These are phyloP conservation scores for Lates japonicus DNA, from an alignment of 2,797 vertebrate species.

Conservation along the genomic window DNA sequence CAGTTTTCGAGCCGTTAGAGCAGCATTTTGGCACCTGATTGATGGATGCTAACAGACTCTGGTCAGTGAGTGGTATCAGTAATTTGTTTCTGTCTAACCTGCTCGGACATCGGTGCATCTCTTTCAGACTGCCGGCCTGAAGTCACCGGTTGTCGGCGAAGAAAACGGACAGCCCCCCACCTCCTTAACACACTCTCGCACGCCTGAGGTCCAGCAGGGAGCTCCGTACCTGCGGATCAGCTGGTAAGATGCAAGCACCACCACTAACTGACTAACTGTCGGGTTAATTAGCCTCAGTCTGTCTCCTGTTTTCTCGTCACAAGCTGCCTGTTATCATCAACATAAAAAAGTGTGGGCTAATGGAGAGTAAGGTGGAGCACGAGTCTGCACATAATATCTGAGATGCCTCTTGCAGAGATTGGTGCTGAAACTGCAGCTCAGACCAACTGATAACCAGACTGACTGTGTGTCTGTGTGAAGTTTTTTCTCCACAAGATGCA, in stretches of 20 bases:
- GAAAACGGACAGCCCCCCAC: not conserved
- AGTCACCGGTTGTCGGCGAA: slow-evolving; percentile 28
- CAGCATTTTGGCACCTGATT: slow-evolving; percentile 1
- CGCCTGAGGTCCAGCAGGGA: slow-evolving; percentile 29
- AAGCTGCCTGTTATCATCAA: too few species aligned
- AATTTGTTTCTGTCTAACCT: slow-evolving; percentile 15
- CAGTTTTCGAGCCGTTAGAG: not conserved
- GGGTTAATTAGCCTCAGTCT: not conserved
- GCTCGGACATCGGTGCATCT: slow-evolving; percentile 11
- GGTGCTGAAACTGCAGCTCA: not conserved
- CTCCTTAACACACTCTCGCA: not conserved
- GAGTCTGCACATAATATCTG: not conserved
- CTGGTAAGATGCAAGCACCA: slow-evolving; percentile 57
- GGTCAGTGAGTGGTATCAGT: not conserved
- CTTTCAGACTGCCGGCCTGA: slow-evolving; percentile 49
- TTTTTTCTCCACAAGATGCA: not conserved
- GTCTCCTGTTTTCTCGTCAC: too few species aligned
- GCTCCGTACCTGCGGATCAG: slow-evolving; percentile 44
- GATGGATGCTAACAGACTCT: slow-evolving; percentile 41
- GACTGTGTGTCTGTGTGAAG: not conserved
- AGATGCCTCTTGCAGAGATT: not conserved
- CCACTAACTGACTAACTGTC: not conserved
- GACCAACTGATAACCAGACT: not conserved
- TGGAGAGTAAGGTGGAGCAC: too few species aligned
- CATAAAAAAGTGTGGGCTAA: too few species aligned